Evolutionary conservation across 2,888 invertebrate species (phyloP), one percentile per base, ranked within the genome.

Genomic region (Fabriciana adippe): DNA sequence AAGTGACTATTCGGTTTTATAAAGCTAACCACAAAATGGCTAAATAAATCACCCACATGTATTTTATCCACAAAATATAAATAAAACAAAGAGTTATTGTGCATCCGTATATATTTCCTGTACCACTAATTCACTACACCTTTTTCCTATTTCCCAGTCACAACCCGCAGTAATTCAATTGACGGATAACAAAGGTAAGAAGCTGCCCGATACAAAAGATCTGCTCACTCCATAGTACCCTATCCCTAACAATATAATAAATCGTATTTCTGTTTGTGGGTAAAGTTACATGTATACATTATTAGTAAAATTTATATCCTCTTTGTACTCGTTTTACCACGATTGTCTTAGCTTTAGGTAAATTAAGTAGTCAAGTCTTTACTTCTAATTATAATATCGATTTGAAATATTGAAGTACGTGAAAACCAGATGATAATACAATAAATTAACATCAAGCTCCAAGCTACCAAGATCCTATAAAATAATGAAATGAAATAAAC

Each of bases 121-220:
- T 60, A 60, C 61, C 55, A 57, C 47, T 66, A 71, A 70, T 70
- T 70, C 55, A 62, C 63, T 59, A 63, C 55, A 57, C 59, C 67
- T 55, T 67, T 68, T 68, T 63, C 66, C 56, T 60, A 51, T 66
- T 66, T 57, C 47, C 54, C 66, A 60, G 68, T 53, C 55, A 45
- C 51, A 55, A 15, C 63, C 54, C 35, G 48, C 63, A 50, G 64
- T 69, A 71, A 69, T 67, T 71, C 71, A 67, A 69, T 71, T 69
- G 67, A 71, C 63, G 35, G 51, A 64, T 62, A 71, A 69, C 67
- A 69, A 67, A 67, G 71, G 67, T 69, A 71, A 71, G 66, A 71
- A 64, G 60, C 59, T 68, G 64, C 47, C 67, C 57, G 45, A 57
- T 64, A 71, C 66, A 62, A 66, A 60, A 64, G 53, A 66, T 21